Evolutionary conservation across 1,140 invertebrate genomes (phyloP), one percentile per base, ranked within the genome.

Genomic region (Zaprionus tsacasi): DNA sequence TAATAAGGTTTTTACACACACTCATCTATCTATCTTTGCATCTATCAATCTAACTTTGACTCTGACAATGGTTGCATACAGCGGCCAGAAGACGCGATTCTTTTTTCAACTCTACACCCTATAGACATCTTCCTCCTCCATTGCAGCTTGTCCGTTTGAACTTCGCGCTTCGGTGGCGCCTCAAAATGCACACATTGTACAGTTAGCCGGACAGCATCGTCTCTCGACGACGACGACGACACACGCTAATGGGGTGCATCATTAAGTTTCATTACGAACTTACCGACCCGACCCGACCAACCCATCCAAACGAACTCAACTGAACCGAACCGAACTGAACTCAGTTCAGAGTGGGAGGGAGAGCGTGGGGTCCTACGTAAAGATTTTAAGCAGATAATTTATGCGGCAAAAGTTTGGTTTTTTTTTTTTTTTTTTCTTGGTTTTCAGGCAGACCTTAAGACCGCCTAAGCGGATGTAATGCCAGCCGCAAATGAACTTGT

Each of bases 401-500:
- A 81, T 81, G 80, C 81, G 73, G 27, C 43, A 45, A 67, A 81
- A 70, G 68, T 70, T 57, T 61, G n/a, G 60, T 71, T 17, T 59
- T 40, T n/a, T 63, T 25, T 75, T 70, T 13, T 35, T 60, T 58
- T 38, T 7, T 7, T 7, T 15, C 2, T 43, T 7, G n/a, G 6
- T 8, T 45, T 45, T 5, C 38, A 40, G 61, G 12, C 17, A 27
- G 17, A 59, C 58, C 63, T 75, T 76, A 70, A 48, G 50, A 71
- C 52, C 56, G 38, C 64, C 68, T 78, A 73, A 78, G 81, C 81
- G 85, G 81, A 85, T 88, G 85, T 88, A 81, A 79, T 87, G 79
- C 78, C 82, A 79, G 68, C 66, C 67, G 78, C 76, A 88, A 90
- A 89, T 88, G 85, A 88, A 88, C 85, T 88, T 88, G 85, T 81